Percentiles rank a stretch among this genome's conserved stretches.
Conservation (phyloP, 1,140 invertebrate species). For the Trichogramma pretiosum region DNA sequence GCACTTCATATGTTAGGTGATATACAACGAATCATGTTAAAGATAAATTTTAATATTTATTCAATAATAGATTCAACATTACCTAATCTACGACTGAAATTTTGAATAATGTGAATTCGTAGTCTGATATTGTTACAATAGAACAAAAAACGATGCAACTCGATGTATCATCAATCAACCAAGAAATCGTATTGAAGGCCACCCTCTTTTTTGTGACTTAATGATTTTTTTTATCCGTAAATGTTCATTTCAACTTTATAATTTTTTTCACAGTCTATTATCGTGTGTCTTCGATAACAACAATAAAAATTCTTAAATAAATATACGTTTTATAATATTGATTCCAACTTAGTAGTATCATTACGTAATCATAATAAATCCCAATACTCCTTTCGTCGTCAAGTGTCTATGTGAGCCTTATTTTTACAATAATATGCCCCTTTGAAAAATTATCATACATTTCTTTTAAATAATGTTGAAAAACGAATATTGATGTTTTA, state of each 20-base stretch:
- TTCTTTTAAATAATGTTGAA: too few species aligned
- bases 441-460: neutral
- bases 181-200: conserved; percentile 40
- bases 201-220: conserved; percentile 31
- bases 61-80: neutral
- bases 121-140: conserved; percentile 17
- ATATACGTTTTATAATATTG: too few species aligned
- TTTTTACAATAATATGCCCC: neutral
- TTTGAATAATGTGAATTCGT: conserved; percentile 19
- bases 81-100: conserved; percentile 1
- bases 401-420: neutral
- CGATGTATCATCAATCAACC: conserved; percentile 18
- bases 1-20: too few species aligned
- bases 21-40: neutral
- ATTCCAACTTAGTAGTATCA: too few species aligned
- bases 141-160: conserved; percentile 16
- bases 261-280: conserved; percentile 40
- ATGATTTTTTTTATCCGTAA: conserved; percentile 26
- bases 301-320: conserved; percentile 45
- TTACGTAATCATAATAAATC: too few species aligned
- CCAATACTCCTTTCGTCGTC: too few species aligned
- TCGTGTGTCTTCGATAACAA: conserved; percentile 39
- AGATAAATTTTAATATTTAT: neutral
- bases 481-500: too few species aligned
- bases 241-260: too few species aligned